Evolutionary conservation across 2,113 vertebrate genomes (phyloP).

Genomic region (Hemichromis elongatus): DNA sequence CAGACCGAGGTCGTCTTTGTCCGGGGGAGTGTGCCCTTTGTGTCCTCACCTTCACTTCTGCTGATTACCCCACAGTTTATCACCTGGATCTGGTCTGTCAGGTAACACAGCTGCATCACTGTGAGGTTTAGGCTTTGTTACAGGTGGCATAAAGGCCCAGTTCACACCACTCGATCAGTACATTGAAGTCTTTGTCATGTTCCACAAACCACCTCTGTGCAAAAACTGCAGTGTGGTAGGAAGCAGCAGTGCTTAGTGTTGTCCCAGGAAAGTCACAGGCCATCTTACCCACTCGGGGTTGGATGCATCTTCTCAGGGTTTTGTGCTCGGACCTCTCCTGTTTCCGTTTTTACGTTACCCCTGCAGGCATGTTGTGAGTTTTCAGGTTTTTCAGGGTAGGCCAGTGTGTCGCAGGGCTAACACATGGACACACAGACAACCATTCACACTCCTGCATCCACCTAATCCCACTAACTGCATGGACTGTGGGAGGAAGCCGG

Average conservation of each 20-base stretch:
- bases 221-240: background rate
- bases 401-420: too few species aligned
- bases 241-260: background rate
- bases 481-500: too few species aligned
- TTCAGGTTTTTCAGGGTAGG: too few species aligned
- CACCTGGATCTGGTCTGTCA: constrained; percentile 82
- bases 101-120: constrained; percentile 61
- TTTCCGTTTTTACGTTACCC: background rate
- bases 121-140: background rate
- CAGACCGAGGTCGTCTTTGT: constrained; percentile 71
- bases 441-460: too few species aligned
- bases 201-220: background rate
- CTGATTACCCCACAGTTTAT: constrained; percentile 71
- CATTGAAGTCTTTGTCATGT: background rate
- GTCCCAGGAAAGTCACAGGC: background rate
- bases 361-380: background rate
- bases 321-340: background rate
- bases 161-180: background rate
- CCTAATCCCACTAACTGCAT: too few species aligned
- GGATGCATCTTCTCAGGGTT: background rate
- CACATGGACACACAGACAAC: too few species aligned
- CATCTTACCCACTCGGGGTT: background rate
- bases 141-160: background rate
- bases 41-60: constrained; percentile 75
- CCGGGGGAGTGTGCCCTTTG: constrained; percentile 76